Base-by-base conservation (phyloP, 2,888 invertebrate genomes). In the Coenonympha glycerion region DNA sequence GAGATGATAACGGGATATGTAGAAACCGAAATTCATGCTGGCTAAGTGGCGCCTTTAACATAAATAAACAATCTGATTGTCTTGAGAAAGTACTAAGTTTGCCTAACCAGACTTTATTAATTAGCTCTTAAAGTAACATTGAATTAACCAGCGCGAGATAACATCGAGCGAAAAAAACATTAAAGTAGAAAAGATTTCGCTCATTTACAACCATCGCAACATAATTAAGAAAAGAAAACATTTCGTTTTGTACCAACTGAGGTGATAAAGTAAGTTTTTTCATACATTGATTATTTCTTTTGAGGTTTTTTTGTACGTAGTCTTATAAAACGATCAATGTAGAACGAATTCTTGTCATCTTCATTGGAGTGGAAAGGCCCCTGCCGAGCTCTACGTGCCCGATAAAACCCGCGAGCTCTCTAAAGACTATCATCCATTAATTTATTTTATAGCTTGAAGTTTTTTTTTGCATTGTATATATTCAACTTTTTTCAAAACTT, bases 161-260 rank as follows among this genome's bases (percentile, higher is more conserved):
- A 3, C 26, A 40, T 47, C 45, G n/a, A 21, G n/a, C 3, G 21
- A n/a, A 21, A 24, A 48, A 47, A 26, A 39, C 31, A 47, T 53
- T 53, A 39, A 47, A 50, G 26, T 39, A 21, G 50, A 51, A 48
- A 45, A 53, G 34, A 47, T 56, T 50, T 46, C 46, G 37, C 34
- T 46, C 42, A 49, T 55, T 49, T 52, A 56, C 45, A 51, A 46
- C 46, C 48, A 51, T 52, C 41, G 41, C 39, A 48, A 51, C 48
- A 48, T 49, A 49, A 56, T 56, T 56, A 51, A 24, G 48, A 49
- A 49, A 49, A 47, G 51, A 51, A 30, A 47, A 49, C 46, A 53
- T 51, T 40, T 13, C 24, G 34, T 34, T 19, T 24, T 24, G 31
- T 40, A 48, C 16, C 9, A 36, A 19, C 2, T 22, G 30, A 47